These are phyloP conservation scores for Pseudomugil gertrudae DNA, from an alignment of 2,797 vertebrate species.

Conservation along the genomic window DNA sequence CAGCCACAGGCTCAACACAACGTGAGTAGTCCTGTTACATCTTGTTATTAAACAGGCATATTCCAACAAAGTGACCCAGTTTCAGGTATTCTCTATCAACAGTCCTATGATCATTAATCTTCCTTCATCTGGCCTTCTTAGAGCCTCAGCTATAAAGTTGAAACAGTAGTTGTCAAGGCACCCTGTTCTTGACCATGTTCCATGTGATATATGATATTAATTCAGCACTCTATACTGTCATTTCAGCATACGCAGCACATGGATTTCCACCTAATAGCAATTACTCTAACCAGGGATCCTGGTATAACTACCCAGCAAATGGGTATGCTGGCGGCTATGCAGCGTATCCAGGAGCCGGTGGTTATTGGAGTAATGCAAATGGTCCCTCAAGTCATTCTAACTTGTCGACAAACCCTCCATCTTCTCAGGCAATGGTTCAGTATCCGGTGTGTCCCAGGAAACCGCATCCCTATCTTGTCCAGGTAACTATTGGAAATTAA, in stretches of 20 bases:
- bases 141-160: slow-evolving; percentile 58
- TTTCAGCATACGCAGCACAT: slow-evolving; percentile 84
- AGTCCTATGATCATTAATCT: slow-evolving; percentile 53
- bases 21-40: slow-evolving; percentile 62
- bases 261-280: slow-evolving; percentile 83
- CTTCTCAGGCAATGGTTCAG: slow-evolving; percentile 87
- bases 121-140: slow-evolving; percentile 36
- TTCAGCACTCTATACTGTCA: slow-evolving; percentile 80
- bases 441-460: slow-evolving; percentile 85
- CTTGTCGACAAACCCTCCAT: slow-evolving; percentile 85
- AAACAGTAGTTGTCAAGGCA: slow-evolving; percentile 61
- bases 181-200: slow-evolving; percentile 40
- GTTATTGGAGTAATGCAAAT: slow-evolving; percentile 84
- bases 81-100: slow-evolving; percentile 38
- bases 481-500: slow-evolving; percentile 64
- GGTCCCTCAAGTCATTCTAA: slow-evolving; percentile 82
- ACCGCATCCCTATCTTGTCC: slow-evolving; percentile 76
- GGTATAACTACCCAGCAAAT: slow-evolving; percentile 85
- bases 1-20: slow-evolving; percentile 78
- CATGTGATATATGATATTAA: slow-evolving; percentile 69
- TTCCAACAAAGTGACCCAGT: slow-evolving; percentile 40
- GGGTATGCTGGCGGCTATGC: slow-evolving; percentile 83
- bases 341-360: slow-evolving; percentile 81
- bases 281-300: slow-evolving; percentile 84
- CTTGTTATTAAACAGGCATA: slow-evolving; percentile 16